phyloP scores from a whole-genome alignment of 1,140 invertebrate genomes.

The Glossosoma conforme region DNA sequence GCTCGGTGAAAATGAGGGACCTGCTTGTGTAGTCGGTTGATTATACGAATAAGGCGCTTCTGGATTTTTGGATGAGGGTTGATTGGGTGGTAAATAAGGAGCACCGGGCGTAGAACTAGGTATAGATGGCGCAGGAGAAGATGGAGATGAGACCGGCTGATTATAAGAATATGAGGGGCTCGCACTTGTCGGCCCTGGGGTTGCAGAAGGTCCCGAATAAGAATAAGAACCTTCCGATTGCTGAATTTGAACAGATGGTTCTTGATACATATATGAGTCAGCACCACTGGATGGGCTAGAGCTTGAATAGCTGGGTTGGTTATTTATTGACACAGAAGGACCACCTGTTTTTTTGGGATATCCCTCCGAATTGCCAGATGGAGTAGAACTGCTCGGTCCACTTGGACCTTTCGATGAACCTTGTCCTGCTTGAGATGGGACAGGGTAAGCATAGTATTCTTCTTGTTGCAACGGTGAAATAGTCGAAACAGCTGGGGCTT shows the following conservation, averaged over 20 bases:
- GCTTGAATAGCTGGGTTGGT: constrained; percentile 2
- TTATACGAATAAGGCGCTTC: constrained; percentile 10
- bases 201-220: constrained; percentile 9
- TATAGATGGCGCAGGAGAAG: too few relatives aligned
- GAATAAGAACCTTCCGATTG: background rate
- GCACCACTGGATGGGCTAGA: too few relatives aligned
- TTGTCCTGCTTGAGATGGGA: background rate
- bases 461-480: background rate
- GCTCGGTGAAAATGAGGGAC: constrained; percentile 2
- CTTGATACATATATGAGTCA: too few relatives aligned
- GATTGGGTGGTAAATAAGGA: constrained; percentile 10
- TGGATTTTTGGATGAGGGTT: background rate
- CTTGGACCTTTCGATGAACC: constrained; percentile 1
- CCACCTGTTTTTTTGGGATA: constrained; percentile 1
- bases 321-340: constrained; percentile 3
- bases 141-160: too few relatives aligned
- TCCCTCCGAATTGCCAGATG: constrained; percentile 1
- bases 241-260: background rate
- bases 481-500: background rate
- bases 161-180: background rate
- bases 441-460: constrained; percentile 12
- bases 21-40: background rate
- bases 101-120: too few relatives aligned
- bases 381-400: constrained; percentile 3
- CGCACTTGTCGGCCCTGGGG: constrained; percentile 9